A percentile compares a stretch with the other conserved stretches of the same genome.
Conservation (phyloP, 2,888 invertebrate genomes). For the Ferrisia virgata region DNA sequence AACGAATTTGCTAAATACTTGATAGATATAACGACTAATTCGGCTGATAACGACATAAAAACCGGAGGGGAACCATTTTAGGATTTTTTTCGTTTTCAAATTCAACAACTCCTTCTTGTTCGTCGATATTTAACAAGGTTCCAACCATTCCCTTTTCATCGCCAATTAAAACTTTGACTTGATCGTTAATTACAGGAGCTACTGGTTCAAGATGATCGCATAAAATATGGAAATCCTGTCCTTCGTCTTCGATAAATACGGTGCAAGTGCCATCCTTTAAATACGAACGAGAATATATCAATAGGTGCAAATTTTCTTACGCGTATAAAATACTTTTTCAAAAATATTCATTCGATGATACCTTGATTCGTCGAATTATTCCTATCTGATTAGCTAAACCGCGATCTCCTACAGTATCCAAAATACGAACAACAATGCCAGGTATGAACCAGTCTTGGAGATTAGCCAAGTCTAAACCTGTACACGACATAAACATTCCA, state of each 20-base stretch:
- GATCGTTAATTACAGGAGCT: constrained; percentile 78
- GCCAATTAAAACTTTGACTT: constrained; percentile 76
- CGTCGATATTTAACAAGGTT: constrained; percentile 82
- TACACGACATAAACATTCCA: background rate
- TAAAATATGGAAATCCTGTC: constrained; percentile 71
- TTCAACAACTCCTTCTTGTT: constrained; percentile 88
- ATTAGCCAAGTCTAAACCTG: constrained; percentile 24
- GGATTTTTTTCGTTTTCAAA: constrained; percentile 69
- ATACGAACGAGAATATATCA: background rate
- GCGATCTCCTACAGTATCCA: constrained; percentile 72
- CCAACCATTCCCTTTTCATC: constrained; percentile 89
- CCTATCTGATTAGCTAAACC: constrained; percentile 83
- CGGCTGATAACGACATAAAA: constrained; percentile 59
- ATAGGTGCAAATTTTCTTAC: too few relatives aligned
- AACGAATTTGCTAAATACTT: background rate
- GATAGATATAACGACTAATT: background rate
- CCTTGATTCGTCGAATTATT: constrained; percentile 76
- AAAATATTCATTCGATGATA: constrained; percentile 41
- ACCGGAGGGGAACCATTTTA: constrained; percentile 72
- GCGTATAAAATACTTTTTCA: too few relatives aligned
- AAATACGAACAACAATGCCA: constrained; percentile 83
- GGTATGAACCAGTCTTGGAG: constrained; percentile 82
- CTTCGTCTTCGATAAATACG: constrained; percentile 75
- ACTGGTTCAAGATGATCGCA: constrained; percentile 86
- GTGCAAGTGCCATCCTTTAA: constrained; percentile 77